A percentile compares a stretch with the other conserved stretches of the same genome.
These are phyloP conservation scores for Tinea semifulvella DNA, from an alignment of 2,888 invertebrate species.

Conservation along the genomic window DNA sequence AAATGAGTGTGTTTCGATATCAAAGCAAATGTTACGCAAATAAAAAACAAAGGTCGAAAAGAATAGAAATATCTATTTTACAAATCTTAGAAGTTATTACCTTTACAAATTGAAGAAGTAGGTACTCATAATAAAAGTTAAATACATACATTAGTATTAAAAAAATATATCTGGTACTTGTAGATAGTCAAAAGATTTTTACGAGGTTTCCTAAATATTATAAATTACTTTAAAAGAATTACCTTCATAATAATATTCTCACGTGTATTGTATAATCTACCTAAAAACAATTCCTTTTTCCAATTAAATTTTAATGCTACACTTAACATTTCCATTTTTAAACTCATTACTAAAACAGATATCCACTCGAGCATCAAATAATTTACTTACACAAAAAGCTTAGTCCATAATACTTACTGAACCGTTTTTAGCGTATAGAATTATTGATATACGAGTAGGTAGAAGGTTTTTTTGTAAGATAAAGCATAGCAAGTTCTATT, in stretches of 20 bases:
- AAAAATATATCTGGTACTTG: no score
- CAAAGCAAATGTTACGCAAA: conserved; percentile 1
- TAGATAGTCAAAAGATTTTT: no score
- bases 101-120: no score
- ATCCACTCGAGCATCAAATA: conserved; percentile 28
- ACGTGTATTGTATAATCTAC: no score
- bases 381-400: conserved; percentile 28
- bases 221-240: no score
- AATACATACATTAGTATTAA: no score
- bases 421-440: conserved; percentile 30
- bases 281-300: conserved; percentile 28
- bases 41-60: conserved; percentile 3
- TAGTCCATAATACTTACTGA: conserved; percentile 12
- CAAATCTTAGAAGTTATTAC: no score
- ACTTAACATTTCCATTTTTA: conserved; percentile 28
- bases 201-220: no score
- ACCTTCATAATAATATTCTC: no score
- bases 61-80: no score
- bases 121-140: no score
- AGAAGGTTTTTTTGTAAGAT: conserved; percentile 25
- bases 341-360: conserved; percentile 30
- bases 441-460: conserved; percentile 24
- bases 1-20: background rate
- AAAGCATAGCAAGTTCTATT: conserved; percentile 30
- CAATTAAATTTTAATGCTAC: conserved; percentile 33